These are phyloP conservation scores for Nanger granti DNA, from an alignment of 2,113 vertebrate species.

Conservation along the genomic window DNA sequence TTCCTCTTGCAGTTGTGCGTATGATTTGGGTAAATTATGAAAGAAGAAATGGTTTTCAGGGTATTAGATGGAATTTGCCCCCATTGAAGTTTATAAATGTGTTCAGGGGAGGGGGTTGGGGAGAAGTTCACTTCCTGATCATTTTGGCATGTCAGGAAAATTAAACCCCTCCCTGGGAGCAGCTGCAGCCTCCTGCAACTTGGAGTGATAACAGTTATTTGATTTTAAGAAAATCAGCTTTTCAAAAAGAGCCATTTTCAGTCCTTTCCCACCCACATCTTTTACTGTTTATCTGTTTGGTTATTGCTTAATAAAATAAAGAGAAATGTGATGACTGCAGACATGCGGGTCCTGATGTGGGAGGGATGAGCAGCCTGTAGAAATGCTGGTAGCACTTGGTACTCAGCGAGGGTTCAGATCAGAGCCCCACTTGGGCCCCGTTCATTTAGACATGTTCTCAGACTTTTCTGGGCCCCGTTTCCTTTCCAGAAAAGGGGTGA, in stretches of 20 bases:
- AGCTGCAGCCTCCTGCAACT: background rate
- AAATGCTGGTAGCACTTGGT: no score
- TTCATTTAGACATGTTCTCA: background rate
- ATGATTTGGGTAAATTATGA: slow-evolving; percentile 42
- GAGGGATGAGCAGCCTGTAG: background rate
- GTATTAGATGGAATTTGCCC: slow-evolving; percentile 1
- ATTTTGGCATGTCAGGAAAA: slow-evolving; percentile 40
- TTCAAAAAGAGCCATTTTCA: slow-evolving; percentile 3
- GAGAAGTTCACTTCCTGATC: slow-evolving; percentile 16
- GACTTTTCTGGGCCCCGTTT: background rate
- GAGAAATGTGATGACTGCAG: background rate
- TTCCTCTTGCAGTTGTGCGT: slow-evolving; percentile 20
- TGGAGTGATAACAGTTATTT: background rate
- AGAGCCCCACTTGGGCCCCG: background rate
- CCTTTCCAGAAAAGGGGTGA: background rate
- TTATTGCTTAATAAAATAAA: slow-evolving; percentile 43
- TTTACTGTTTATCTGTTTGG: slow-evolving; percentile 4
- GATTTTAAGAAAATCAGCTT: background rate
- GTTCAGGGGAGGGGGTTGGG: background rate
- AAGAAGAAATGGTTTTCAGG: slow-evolving; percentile 30
- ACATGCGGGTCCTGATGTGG: background rate
- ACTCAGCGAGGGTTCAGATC: background rate
- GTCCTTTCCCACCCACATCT: background rate
- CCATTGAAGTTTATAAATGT: background rate
- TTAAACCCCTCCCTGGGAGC: slow-evolving; percentile 39